These are phyloP conservation scores for Choloepus hoffmanni DNA, from an alignment of 2,113 vertebrate genomes.

Conservation along the genomic window DNA sequence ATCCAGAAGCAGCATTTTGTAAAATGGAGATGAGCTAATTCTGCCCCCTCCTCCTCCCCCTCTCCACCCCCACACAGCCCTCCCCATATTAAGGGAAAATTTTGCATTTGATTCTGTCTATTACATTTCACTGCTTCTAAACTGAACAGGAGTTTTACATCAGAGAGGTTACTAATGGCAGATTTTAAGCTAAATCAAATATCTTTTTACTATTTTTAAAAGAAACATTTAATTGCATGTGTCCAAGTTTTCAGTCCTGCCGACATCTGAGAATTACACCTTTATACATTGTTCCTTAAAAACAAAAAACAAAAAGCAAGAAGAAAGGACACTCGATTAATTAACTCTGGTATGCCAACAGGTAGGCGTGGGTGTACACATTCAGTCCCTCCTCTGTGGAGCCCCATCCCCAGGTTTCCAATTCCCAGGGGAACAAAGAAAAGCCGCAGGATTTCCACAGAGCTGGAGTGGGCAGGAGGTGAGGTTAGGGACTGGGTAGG, in stretches of 20 bases:
- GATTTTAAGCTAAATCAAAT: constrained; percentile 67
- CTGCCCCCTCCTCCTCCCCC: background rate
- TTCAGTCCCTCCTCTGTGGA: constrained; percentile 61
- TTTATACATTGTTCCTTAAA: constrained; percentile 7
- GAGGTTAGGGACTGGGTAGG: background rate
- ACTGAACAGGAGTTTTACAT: background rate
- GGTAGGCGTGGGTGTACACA: constrained; percentile 71
- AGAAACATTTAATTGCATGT: constrained; percentile 48
- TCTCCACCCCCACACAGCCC: background rate
- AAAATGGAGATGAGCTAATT: background rate
- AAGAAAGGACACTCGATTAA: constrained; percentile 78
- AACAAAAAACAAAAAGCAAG: constrained; percentile 50
- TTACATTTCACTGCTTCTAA: background rate
- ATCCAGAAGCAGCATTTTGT: constrained; percentile 13
- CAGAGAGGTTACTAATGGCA: background rate
- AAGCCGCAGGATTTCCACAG: background rate
- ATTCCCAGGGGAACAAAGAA: constrained; percentile 62
- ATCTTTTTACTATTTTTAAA: constrained; percentile 73
- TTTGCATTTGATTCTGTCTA: background rate
- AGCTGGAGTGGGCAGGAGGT: constrained; percentile 14
- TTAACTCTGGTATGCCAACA: constrained; percentile 82
- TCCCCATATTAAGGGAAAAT: background rate
- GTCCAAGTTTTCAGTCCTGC: background rate
- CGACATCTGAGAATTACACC: background rate
- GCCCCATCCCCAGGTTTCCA: background rate